Conservation (phyloP, 1,140 invertebrate species). For the Olivierus martensii region DNA sequence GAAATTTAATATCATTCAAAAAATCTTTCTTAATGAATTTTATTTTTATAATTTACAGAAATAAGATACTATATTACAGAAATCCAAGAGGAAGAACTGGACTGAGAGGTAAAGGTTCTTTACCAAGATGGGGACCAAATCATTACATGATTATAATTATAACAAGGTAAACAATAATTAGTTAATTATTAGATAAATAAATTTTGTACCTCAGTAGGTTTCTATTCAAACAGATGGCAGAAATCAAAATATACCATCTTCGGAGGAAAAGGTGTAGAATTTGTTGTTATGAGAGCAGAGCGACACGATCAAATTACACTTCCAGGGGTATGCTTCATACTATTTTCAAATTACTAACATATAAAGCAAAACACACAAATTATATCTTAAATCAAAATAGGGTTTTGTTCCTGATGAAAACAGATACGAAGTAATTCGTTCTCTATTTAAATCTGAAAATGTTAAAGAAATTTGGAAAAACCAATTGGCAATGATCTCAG, state of each 20-base stretch:
- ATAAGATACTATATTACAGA: too few relatives aligned
- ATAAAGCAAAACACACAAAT: neutral
- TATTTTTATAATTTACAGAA: too few relatives aligned
- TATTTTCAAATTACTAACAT: neutral
- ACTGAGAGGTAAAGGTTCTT: conserved; percentile 30
- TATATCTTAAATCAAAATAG: neutral
- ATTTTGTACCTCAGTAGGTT: neutral
- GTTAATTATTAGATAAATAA: neutral
- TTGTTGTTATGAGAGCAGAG: conserved; percentile 16
- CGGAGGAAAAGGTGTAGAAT: conserved; percentile 16
- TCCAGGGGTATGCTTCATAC: conserved; percentile 15
- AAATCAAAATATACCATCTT: neutral
- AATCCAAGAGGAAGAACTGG: conserved; percentile 37
- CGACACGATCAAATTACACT: conserved; percentile 12
- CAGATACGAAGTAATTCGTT: conserved; percentile 10
- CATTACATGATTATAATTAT: conserved; percentile 27
- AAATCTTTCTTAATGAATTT: too few relatives aligned
- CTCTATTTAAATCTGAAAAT: conserved; percentile 12
- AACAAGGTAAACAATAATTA: conserved; percentile 9
- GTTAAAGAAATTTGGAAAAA: conserved; percentile 1
- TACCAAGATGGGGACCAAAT: conserved; percentile 37
- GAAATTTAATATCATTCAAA: too few relatives aligned
- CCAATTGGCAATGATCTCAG: conserved; percentile 9
- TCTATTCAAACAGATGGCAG: conserved; percentile 19
- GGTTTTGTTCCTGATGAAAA: conserved; percentile 20